Conservation (phyloP, 2,113 vertebrate genomes). For the Typhlomys cinereus region DNA sequence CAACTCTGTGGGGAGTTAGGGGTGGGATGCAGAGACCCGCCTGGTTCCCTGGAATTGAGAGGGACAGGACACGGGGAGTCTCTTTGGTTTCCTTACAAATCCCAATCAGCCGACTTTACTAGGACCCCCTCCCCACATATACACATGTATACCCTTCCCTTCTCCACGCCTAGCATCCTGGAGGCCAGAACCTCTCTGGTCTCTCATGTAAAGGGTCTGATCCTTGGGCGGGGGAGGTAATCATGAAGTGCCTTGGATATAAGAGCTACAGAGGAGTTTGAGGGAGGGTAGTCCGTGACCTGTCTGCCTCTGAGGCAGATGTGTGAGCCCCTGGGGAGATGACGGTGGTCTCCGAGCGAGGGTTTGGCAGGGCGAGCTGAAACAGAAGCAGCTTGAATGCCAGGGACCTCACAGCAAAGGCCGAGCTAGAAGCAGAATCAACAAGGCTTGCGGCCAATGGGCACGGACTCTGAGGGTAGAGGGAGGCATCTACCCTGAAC, state of each 20-base stretch:
- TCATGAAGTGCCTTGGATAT: neutral
- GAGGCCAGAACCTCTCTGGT: neutral
- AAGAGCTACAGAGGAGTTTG: neutral
- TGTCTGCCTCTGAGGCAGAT: neutral
- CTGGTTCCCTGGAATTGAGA: neutral
- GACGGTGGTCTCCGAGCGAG: neutral
- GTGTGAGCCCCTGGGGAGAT: no score
- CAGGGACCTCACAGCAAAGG: neutral
- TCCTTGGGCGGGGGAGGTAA: neutral
- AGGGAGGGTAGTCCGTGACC: neutral
- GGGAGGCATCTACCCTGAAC: neutral
- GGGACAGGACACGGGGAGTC: neutral
- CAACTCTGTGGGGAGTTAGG: neutral
- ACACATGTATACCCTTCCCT: no score
- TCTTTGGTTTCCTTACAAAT: neutral
- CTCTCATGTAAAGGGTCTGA: neutral
- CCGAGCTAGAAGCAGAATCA: neutral
- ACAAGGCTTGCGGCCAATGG: neutral
- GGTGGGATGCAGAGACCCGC: neutral
- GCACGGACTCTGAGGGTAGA: neutral
- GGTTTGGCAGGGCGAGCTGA: no score
- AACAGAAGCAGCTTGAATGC: rapidly evolving
- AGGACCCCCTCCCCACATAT: neutral
- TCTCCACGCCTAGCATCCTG: neutral
- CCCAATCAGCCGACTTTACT: neutral